These are phyloP conservation scores for Conomelus anceps DNA, from an alignment of 2,888 invertebrate species.

Conservation along the genomic window DNA sequence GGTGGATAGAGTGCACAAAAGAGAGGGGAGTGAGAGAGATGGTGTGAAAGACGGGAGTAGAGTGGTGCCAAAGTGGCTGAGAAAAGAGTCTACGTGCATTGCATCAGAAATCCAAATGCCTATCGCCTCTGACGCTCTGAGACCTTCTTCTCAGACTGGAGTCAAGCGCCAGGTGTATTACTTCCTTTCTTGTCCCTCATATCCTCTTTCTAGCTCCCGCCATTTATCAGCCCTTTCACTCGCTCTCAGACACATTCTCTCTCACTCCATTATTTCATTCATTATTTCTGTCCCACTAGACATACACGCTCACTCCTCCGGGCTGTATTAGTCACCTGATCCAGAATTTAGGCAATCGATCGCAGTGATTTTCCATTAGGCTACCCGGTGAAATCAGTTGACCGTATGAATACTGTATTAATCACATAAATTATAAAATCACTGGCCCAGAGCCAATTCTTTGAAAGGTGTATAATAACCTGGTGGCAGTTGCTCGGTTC, in stretches of 20 bases:
- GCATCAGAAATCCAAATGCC: not conserved
- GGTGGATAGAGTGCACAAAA: not conserved
- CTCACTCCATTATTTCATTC: not conserved
- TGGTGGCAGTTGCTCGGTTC: not conserved
- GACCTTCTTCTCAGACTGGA: not conserved
- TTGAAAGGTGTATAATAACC: not conserved
- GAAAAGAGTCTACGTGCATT: not conserved
- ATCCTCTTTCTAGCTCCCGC: not conserved
- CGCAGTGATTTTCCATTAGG: not conserved
- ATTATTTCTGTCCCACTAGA: not conserved
- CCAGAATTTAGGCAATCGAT: not conserved
- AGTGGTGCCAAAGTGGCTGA: not conserved
- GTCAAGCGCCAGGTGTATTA: not conserved
- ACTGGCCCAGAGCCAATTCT: not conserved
- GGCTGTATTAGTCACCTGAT: not conserved
- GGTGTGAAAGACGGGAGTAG: too few species aligned
- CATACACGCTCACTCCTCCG: not conserved
- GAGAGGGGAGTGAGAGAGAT: not conserved
- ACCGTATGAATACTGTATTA: not conserved
- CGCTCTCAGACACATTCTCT: not conserved
- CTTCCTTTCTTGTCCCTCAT: not conserved
- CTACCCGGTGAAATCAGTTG: not conserved
- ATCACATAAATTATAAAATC: not conserved
- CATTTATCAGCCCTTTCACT: not conserved
- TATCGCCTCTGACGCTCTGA: not conserved